Evolutionary conservation across 2,888 invertebrate genomes (phyloP).

Genomic region (Amphipoea lucens): DNA sequence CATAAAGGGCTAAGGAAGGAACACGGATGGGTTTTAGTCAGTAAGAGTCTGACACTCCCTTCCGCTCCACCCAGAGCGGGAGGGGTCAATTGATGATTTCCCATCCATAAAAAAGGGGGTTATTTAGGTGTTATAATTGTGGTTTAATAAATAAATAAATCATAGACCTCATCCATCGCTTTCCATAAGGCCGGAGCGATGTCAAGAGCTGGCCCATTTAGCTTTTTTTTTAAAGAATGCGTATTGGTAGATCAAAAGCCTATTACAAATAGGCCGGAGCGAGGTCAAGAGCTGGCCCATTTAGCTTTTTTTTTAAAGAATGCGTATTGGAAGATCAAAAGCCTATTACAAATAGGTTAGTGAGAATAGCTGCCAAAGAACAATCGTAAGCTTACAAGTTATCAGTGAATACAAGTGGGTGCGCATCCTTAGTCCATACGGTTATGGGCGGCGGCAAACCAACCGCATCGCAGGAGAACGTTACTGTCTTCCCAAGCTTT

Average conservation of each 20-base stretch:
- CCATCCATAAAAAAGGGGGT: too few relatives aligned
- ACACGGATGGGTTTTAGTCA: too few relatives aligned
- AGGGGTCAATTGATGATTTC: too few relatives aligned
- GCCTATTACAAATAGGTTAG: background rate
- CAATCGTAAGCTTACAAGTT: constrained; percentile 76
- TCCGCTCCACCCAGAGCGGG: too few relatives aligned
- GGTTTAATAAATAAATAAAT: too few relatives aligned
- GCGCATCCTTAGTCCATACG: constrained; percentile 84
- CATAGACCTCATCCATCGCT: too few relatives aligned
- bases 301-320: background rate
- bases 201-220: too few relatives aligned
- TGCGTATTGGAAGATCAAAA: background rate
- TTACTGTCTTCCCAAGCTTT: constrained; percentile 71
- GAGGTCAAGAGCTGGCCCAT: too few relatives aligned
- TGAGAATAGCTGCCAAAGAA: background rate
- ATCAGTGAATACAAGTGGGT: constrained; percentile 77
- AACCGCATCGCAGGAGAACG: constrained; percentile 78
- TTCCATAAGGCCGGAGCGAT: too few relatives aligned
- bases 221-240: background rate
- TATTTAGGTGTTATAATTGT: too few relatives aligned
- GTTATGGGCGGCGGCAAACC: constrained; percentile 84
- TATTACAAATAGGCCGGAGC: background rate
- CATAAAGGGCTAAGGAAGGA: too few relatives aligned
- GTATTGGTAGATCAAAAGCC: background rate
- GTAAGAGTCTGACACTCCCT: too few relatives aligned